A percentile compares a stretch with the other conserved stretches of the same genome.
Evolutionary conservation across 2,113 vertebrate species (phyloP).

Genomic region (Empidonax traillii): DNA sequence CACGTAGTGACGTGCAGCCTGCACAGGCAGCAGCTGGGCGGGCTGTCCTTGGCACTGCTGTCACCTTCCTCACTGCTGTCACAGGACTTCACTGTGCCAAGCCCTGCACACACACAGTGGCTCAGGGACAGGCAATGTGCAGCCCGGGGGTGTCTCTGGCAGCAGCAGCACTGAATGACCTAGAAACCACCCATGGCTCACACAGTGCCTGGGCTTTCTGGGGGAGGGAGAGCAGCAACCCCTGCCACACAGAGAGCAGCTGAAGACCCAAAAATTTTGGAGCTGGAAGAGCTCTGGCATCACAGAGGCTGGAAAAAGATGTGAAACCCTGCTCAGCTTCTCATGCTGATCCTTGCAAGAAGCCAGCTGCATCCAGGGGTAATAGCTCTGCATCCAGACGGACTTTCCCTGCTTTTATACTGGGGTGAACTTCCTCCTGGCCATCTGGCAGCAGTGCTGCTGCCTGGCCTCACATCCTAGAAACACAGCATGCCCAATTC

Average conservation of each 20-base stretch:
- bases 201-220: neutral
- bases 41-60: neutral
- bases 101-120: accelerated
- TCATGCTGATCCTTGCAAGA: neutral
- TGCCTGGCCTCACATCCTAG: neutral
- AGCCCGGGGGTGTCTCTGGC: neutral
- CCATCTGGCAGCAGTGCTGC: neutral
- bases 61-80: neutral
- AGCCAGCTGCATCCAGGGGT: neutral
- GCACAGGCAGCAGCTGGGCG: neutral
- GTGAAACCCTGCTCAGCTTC: neutral
- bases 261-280: neutral
- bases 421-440: neutral
- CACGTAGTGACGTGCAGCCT: neutral
- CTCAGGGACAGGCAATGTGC: neutral
- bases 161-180: neutral
- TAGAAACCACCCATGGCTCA: neutral
- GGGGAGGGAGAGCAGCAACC: neutral
- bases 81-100: neutral
- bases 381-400: neutral
- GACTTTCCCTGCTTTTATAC: neutral
- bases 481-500: accelerated
- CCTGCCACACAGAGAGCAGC: neutral
- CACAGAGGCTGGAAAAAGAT: neutral
- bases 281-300: neutral